Evolutionary conservation across 2,113 vertebrate genomes (phyloP), one percentile per base, ranked within the genome.

Genomic region (Python bivittatus): DNA sequence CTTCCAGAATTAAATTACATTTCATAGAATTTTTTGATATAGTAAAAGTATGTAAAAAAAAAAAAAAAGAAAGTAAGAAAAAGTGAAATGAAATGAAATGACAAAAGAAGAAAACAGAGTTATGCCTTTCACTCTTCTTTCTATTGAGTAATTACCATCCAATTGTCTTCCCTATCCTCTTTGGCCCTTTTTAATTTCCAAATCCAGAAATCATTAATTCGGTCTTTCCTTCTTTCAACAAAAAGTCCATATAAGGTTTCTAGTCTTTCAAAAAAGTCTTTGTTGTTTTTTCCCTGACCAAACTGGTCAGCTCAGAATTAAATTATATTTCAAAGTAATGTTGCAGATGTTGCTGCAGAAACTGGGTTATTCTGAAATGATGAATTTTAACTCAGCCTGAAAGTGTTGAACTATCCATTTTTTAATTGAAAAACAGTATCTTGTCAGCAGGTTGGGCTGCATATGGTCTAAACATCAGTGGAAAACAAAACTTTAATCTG

Each of bases 321-420:
- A 38, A 79, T 22, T 79, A 79, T 79, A 42, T 79, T 79, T 79
- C 72, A 42, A 42, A 79, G 2, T 38, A 72, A 79, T 79, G n/a
- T 38, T 79, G 68, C 68, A 72, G 68, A 20, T 22, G 33, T 38
- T 38, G 68, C 25, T 87, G 53, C 53, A 87, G 52, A 92, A 90
- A 91, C 84, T 92, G 56, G 92, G 84, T 33, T 90, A 90, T 91
- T 29, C 4, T 92, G 52, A 64, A 86, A 86, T 25, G 91, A 85
- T 94, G 79, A 85, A 92, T 94, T 94, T 2, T 86, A 0, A 0
- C 22, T 64, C 48, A 52, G 3, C 2, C 90, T 93, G 94, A 86
- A 0, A 1, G 33, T 9, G 42, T 91, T 9, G 91, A 94, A 15
- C 5, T 6, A 61, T 10, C 22, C 93, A 93, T 0, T 27, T 72